phyloP scores from a whole-genome alignment of 2,888 invertebrate species.

The Luperina testacea region DNA sequence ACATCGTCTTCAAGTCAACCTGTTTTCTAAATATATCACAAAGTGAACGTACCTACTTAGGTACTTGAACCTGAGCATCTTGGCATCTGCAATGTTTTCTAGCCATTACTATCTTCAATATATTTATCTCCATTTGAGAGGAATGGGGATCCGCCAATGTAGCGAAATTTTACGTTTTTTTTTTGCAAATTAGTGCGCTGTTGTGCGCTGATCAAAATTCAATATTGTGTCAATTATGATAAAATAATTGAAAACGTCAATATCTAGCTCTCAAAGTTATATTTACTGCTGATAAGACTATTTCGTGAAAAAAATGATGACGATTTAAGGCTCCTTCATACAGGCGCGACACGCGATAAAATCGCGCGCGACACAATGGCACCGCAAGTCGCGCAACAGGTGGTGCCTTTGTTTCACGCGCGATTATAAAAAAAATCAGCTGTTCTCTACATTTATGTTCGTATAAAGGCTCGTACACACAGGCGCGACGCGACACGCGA shows the following conservation, averaged over 20 bases:
- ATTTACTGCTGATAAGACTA: neutral
- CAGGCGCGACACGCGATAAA: too few relatives aligned
- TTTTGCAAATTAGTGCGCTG: neutral
- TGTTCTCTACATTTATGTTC: too few relatives aligned
- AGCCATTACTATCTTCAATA: neutral
- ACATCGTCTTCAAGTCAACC: slow-evolving; percentile 32
- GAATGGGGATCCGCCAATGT: neutral
- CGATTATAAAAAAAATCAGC: too few relatives aligned
- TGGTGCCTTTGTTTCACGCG: too few relatives aligned
- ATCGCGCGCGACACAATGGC: too few relatives aligned
- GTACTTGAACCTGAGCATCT: slow-evolving; percentile 24
- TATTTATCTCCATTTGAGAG: neutral
- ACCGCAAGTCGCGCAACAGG: too few relatives aligned
- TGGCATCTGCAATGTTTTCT: slow-evolving; percentile 2
- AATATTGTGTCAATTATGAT: neutral
- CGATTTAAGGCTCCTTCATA: too few relatives aligned
- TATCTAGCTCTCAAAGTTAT: neutral
- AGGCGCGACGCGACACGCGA: too few relatives aligned
- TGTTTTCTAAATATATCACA: slow-evolving; percentile 58
- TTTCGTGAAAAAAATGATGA: neutral
- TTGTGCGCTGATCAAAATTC: neutral
- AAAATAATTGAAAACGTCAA: neutral
- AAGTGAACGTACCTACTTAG: slow-evolving; percentile 36
- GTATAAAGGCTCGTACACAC: too few relatives aligned
- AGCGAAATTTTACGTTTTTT: neutral